A percentile compares a stretch with the other conserved stretches of the same genome.
Conservation (phyloP, 2,113 vertebrate species). For the Climacteris rufus region DNA sequence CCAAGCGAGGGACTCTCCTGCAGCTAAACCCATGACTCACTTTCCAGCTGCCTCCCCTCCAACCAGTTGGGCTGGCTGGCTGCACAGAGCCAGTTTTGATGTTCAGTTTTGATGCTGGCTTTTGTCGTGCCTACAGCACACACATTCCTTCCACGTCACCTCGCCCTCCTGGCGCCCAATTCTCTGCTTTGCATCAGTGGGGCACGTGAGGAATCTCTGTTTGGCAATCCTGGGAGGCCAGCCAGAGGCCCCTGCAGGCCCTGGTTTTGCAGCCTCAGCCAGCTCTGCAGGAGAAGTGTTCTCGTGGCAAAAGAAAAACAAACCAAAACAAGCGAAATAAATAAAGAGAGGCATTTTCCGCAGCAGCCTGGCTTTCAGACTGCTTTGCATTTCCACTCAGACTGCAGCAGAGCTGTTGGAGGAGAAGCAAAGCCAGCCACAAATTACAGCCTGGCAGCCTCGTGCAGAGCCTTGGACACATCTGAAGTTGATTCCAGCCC, state of each 20-base stretch:
- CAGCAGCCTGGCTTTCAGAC: neutral
- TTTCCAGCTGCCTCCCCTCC: neutral
- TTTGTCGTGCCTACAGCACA: conserved; percentile 11
- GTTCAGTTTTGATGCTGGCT: neutral
- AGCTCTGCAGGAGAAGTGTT: neutral
- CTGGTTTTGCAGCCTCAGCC: neutral
- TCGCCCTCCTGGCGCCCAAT: neutral
- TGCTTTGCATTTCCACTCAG: neutral
- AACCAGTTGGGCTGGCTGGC: neutral
- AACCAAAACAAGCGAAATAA: neutral
- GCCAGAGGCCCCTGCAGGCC: conserved; percentile 46
- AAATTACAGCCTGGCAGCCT: conserved; percentile 9
- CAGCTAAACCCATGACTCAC: neutral
- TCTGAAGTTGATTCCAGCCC: neutral
- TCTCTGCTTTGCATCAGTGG: neutral
- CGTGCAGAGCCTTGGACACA: neutral
- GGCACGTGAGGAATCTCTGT: neutral
- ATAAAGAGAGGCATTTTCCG: neutral
- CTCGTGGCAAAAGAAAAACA: neutral
- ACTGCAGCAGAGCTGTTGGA: neutral
- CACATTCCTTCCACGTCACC: neutral
- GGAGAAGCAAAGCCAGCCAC: neutral
- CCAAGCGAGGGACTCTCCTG: neutral
- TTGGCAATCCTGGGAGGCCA: neutral
- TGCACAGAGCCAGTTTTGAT: neutral